Conservation (phyloP, 2,888 invertebrate genomes). For the Agrotis exclamationis region DNA sequence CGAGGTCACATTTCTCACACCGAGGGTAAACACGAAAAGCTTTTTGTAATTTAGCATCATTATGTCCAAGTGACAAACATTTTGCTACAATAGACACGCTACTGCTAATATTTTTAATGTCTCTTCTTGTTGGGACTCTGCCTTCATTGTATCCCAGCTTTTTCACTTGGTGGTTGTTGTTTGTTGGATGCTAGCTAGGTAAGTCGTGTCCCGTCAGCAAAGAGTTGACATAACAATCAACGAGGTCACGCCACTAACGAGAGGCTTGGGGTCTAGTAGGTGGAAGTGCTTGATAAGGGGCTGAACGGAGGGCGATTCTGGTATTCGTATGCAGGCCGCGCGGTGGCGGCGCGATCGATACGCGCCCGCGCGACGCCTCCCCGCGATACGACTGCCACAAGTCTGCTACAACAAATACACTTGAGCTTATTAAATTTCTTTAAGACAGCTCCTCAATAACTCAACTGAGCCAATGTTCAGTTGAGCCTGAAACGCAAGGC, state of each 20-base stretch:
- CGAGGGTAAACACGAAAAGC: conserved; percentile 77
- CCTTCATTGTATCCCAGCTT: conserved; percentile 35
- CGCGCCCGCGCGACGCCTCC: conserved; percentile 89
- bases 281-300: conserved; percentile 86
- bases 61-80: conserved; percentile 72
- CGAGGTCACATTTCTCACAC: conserved; percentile 78
- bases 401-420: conserved; percentile 82
- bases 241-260: conserved; percentile 82
- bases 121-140: not conserved
- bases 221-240: conserved; percentile 78
- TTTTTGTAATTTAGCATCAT: conserved; percentile 78
- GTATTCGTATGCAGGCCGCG: conserved; percentile 90
- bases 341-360: conserved; percentile 87
- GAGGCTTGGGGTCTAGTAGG: conserved; percentile 81
- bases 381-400: conserved; percentile 77
- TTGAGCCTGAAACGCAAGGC: conserved; percentile 4
- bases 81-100: conserved; percentile 66
- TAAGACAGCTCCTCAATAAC: conserved; percentile 51
- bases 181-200: conserved; percentile 40
- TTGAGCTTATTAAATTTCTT: conserved; percentile 79
- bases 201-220: conserved; percentile 48
- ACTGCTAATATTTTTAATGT: conserved; percentile 56
- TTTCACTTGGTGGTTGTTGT: conserved; percentile 53
- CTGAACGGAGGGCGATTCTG: conserved; percentile 85
- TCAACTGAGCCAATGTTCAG: conserved; percentile 2